Conservation (phyloP, 2,113 vertebrate genomes). For the Serinus canaria region DNA sequence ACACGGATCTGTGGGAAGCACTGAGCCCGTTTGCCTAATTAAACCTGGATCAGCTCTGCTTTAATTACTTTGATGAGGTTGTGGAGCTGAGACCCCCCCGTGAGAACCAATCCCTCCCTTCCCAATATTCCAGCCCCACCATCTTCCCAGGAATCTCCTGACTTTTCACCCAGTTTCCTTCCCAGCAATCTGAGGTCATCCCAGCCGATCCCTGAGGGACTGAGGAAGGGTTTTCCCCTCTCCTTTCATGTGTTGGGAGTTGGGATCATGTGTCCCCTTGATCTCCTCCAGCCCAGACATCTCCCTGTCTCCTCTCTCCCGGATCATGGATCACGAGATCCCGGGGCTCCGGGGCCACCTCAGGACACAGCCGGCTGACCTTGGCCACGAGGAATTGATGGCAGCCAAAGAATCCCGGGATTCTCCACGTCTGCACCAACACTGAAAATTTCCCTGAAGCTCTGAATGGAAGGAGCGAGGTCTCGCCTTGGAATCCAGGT, state of each 20-base stretch:
- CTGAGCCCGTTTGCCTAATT: background rate
- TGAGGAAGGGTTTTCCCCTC: background rate
- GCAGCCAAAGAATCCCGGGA: background rate
- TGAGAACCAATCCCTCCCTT: background rate
- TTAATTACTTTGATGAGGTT: background rate
- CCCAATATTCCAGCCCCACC: background rate
- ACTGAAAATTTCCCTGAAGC: fast-evolving
- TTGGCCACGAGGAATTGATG: fast-evolving
- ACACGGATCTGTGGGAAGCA: background rate
- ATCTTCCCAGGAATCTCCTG: background rate
- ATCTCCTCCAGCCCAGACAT: slow-evolving; percentile 4
- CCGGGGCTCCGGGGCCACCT: background rate
- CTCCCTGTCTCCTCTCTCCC: background rate
- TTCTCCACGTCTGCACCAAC: background rate
- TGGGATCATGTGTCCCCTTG: slow-evolving; percentile 22
- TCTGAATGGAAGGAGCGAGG: background rate
- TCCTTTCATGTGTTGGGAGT: background rate
- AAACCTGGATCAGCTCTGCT: background rate
- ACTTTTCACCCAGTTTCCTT: background rate
- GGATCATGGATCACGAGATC: background rate
- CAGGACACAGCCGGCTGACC: background rate
- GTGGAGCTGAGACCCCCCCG: background rate
- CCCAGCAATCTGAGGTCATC: background rate
- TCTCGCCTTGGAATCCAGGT: fast-evolving
- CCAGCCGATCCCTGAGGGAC: background rate